A percentile compares a stretch with the other conserved stretches of the same genome.
Conservation (phyloP, 2,113 vertebrate species). For the Marcusenius ussheri region DNA sequence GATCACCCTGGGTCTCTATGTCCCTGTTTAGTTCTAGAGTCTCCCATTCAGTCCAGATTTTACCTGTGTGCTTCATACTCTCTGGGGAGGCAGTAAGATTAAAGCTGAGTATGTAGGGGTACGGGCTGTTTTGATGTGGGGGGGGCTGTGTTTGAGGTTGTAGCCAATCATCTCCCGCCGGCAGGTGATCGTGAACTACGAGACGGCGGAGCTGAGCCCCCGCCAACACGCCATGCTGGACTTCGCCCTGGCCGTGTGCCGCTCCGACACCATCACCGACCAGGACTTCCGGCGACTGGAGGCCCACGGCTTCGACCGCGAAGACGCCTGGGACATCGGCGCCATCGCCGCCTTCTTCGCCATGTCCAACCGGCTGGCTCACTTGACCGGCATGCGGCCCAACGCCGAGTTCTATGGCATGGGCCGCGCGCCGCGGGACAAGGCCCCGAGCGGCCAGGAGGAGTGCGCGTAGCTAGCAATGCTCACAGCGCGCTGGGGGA, state of each 20-base stretch:
- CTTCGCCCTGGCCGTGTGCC: conserved; percentile 69
- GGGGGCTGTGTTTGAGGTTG: neutral
- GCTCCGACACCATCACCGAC: conserved; percentile 66
- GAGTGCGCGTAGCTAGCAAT: neutral
- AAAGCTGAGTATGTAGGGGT: neutral
- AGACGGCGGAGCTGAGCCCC: conserved; percentile 59
- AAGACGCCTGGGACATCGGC: conserved; percentile 78
- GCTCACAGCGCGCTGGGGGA: neutral
- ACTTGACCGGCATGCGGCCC: conserved; percentile 64
- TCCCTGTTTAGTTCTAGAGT: neutral
- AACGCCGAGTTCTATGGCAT: conserved; percentile 72
- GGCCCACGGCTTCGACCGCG: conserved; percentile 65
- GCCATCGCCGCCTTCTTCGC: conserved; percentile 72
- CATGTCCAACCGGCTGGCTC: conserved; percentile 71
- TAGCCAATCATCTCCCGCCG: conserved; percentile 33
- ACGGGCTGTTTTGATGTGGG: neutral
- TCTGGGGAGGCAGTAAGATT: neutral
- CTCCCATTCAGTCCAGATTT: neutral
- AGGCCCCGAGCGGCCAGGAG: conserved; percentile 12
- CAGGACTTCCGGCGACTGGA: conserved; percentile 65
- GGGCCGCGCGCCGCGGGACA: conserved; percentile 57
- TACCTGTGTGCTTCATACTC: neutral
- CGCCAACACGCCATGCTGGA: conserved; percentile 70
- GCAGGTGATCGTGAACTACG: conserved; percentile 70
- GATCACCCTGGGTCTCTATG: neutral